Percentiles rank a stretch among this genome's conserved stretches.
These are phyloP conservation scores for Coregonus suidteri DNA, from an alignment of 2,797 vertebrate species.

Conservation along the genomic window DNA sequence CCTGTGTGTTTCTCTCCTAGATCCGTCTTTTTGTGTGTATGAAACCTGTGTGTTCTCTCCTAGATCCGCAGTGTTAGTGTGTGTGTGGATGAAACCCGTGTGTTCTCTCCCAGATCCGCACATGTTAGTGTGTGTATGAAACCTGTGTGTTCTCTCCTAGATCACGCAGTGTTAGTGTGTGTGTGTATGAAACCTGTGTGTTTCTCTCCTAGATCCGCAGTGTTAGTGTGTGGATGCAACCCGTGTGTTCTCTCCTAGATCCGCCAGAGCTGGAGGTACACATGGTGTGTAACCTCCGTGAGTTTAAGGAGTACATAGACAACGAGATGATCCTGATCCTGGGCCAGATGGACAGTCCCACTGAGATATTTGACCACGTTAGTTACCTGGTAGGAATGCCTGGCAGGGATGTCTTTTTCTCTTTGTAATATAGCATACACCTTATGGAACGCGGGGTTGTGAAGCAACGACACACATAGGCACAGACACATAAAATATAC, in stretches of 20 bases:
- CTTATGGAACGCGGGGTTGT: no score
- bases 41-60: no score
- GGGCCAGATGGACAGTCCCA: conserved; percentile 98
- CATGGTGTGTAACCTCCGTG: conserved; percentile 94
- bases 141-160: background rate
- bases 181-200: background rate
- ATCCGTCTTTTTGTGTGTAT: no score
- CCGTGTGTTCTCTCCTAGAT: background rate
- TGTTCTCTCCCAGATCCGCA: background rate
- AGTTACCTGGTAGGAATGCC: conserved; percentile 93
- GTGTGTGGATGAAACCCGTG: background rate
- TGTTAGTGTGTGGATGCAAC: background rate
- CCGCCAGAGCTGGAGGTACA: conserved; percentile 91
- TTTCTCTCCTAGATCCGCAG: background rate
- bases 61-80: conserved; percentile 82
- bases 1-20: no score
- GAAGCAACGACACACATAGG: no score
- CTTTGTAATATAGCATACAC: no score
- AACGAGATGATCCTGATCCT: conserved; percentile 98
- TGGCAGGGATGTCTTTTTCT: no score
- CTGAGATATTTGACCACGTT: conserved; percentile 97
- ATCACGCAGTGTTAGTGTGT: no score
- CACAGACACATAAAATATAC: no score
- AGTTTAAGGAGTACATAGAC: conserved; percentile 98
- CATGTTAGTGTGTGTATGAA: background rate